Evolutionary conservation across 2,797 vertebrate genomes (phyloP).

Genomic region (Eidolon dupreanum): DNA sequence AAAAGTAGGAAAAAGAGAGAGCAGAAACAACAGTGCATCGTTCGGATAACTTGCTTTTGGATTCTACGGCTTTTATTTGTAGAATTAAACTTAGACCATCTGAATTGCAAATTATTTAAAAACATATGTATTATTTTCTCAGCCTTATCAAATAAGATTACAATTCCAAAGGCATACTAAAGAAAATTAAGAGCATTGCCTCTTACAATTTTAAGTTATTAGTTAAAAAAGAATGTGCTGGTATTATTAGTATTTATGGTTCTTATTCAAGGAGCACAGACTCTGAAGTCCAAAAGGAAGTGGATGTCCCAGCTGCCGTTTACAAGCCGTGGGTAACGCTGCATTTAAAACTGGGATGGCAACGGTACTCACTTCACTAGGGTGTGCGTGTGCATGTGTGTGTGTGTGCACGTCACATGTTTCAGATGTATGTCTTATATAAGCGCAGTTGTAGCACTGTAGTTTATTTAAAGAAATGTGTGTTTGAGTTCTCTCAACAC

Average conservation of each 20-base stretch:
- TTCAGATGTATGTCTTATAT: neutral
- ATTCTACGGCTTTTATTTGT: neutral
- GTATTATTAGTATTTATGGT: neutral
- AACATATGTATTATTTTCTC: neutral
- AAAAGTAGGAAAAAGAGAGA: neutral
- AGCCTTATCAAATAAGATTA: too few relatives aligned
- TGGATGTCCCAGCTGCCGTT: accelerated
- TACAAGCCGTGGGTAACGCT: accelerated
- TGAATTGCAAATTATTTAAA: neutral
- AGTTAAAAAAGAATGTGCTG: too few relatives aligned
- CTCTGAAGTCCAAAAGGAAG: neutral
- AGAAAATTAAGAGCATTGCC: neutral
- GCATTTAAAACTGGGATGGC: neutral
- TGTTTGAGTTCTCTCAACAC: neutral
- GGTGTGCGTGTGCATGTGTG: neutral
- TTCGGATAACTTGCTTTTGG: neutral
- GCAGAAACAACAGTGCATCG: too few relatives aligned
- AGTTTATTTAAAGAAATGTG: neutral
- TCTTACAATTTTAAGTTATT: neutral
- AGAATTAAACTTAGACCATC: neutral
- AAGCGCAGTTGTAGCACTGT: too few relatives aligned
- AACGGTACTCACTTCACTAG: neutral
- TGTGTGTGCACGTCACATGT: neutral
- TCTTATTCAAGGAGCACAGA: neutral
- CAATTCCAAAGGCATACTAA: neutral